Conservation (phyloP, 2,888 invertebrate species). For the Galerucella pusilla region DNA sequence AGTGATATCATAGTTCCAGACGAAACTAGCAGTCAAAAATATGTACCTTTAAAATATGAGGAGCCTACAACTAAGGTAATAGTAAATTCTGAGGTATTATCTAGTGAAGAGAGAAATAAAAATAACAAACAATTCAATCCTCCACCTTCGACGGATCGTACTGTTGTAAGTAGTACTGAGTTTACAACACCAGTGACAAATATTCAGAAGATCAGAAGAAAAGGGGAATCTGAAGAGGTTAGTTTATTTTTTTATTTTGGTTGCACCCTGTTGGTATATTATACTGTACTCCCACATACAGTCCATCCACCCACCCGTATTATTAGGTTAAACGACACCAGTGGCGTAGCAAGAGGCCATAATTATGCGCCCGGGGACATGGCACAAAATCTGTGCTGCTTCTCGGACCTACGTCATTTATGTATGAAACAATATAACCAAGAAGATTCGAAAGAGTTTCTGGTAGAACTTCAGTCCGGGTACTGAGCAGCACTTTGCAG, state of each 20-base stretch:
- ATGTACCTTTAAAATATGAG: slow-evolving; percentile 60
- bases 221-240: slow-evolving; percentile 34
- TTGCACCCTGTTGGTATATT: background rate
- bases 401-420: no score
- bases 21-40: slow-evolving; percentile 53
- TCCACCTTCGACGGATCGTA: slow-evolving; percentile 25
- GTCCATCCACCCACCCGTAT: background rate
- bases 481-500: background rate
- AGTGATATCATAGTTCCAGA: slow-evolving; percentile 60
- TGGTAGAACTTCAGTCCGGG: no score
- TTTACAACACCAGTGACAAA: slow-evolving; percentile 57
- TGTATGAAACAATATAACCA: no score
- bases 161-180: slow-evolving; percentile 30
- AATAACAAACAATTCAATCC: slow-evolving; percentile 42
- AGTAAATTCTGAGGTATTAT: slow-evolving; percentile 17
- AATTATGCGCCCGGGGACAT: no score
- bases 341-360: no score
- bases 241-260: background rate
- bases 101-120: slow-evolving; percentile 39
- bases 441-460: no score
- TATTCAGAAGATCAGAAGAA: slow-evolving; percentile 61
- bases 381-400: no score
- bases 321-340: no score
- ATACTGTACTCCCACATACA: background rate
- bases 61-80: slow-evolving; percentile 47